Conservation (phyloP, 2,797 vertebrate species). For the Morus bassanus region DNA sequence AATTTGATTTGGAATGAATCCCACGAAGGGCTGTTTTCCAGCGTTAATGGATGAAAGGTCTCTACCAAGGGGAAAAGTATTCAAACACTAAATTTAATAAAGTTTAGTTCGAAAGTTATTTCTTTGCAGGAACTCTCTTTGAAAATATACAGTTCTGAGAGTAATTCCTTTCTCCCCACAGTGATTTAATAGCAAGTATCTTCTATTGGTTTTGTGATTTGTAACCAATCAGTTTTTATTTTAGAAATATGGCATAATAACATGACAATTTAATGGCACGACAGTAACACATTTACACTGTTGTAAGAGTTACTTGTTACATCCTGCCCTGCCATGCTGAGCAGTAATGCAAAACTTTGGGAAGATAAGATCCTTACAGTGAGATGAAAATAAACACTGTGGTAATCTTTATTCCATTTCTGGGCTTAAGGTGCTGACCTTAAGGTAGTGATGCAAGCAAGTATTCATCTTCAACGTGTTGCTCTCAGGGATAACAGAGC, state of each 20-base stretch:
- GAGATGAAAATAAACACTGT: slow-evolving; percentile 65
- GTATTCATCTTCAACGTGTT: not conserved
- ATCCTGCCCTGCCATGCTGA: not conserved
- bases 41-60: slow-evolving; percentile 63
- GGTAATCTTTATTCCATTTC: slow-evolving; percentile 64
- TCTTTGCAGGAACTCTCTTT: slow-evolving; percentile 54
- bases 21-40: slow-evolving; percentile 52
- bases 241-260: slow-evolving; percentile 60
- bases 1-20: slow-evolving; percentile 75
- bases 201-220: slow-evolving; percentile 29
- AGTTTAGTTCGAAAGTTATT: slow-evolving; percentile 61
- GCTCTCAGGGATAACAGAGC: not conserved
- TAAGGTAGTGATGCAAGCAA: not conserved
- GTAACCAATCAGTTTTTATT: slow-evolving; percentile 29
- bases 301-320: slow-evolving; percentile 23
- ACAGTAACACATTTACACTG: slow-evolving; percentile 37
- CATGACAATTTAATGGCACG: slow-evolving; percentile 55
- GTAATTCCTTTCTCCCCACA: not conserved
- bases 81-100: slow-evolving; percentile 69
- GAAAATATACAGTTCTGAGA: slow-evolving; percentile 36
- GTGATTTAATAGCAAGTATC: slow-evolving; percentile 1
- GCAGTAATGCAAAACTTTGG: slow-evolving; percentile 37
- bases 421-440: slow-evolving; percentile 48
- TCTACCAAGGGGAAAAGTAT: slow-evolving; percentile 65
- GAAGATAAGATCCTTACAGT: slow-evolving; percentile 55